Evolutionary conservation across 2,888 invertebrate genomes (phyloP).

Genomic region (Ctenicera cuprea): DNA sequence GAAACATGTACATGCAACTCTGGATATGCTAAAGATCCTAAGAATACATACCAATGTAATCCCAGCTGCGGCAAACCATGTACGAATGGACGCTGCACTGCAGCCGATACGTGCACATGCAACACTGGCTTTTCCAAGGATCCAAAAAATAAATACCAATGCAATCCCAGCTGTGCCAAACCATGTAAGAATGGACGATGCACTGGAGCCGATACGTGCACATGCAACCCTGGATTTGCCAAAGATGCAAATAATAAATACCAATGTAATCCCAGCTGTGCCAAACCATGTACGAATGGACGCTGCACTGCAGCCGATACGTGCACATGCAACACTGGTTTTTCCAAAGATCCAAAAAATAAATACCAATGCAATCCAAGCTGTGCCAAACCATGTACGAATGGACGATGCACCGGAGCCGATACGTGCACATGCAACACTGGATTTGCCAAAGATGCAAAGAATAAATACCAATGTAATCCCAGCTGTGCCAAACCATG

Average conservation of each 20-base stretch:
- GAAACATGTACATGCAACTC: constrained; percentile 57
- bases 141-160: constrained; percentile 57
- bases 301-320: constrained; percentile 31
- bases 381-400: constrained; percentile 56
- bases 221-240: constrained; percentile 54
- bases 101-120: constrained; percentile 69
- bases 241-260: constrained; percentile 44
- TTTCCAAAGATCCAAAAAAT: constrained; percentile 34
- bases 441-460: constrained; percentile 21
- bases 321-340: constrained; percentile 31
- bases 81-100: constrained; percentile 63
- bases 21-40: constrained; percentile 54
- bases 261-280: constrained; percentile 64
- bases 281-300: constrained; percentile 52
- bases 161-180: constrained; percentile 61
- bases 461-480: constrained; percentile 29
- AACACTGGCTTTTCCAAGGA: constrained; percentile 40
- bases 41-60: constrained; percentile 58
- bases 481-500: constrained; percentile 25
- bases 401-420: constrained; percentile 58
- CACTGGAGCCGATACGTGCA: constrained; percentile 62
- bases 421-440: constrained; percentile 53
- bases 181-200: constrained; percentile 73
- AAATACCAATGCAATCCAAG: constrained; percentile 57
- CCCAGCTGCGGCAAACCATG: constrained; percentile 66